Base-by-base conservation (phyloP, 2,888 invertebrate genomes). In the Parascotia fuliginaria region DNA sequence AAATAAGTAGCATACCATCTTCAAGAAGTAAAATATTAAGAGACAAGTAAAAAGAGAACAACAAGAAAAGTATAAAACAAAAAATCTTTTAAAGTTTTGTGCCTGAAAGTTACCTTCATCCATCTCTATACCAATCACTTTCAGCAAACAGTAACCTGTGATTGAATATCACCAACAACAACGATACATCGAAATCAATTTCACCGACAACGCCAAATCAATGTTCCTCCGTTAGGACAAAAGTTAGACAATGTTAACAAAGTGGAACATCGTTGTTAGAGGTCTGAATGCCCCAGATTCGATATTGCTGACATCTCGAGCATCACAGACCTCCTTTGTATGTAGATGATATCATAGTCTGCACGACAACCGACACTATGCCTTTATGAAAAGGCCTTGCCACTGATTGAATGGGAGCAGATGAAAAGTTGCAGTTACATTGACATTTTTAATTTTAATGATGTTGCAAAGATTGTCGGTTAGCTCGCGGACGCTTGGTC, bases 201-300 rank as follows among this genome's bases (percentile, higher is more conserved):
- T 65, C 41, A 28, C 41, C 48, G 24, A 54, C 67, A 52, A 52
- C 45, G 67, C 63, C 59, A 60, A 64, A 67, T 68, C 49, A 45
- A 63, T 53, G 55, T 71, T 58, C 37, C 42, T 33, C 42, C 44
- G 53, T 56, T 59, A 65, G 55, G 65, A 68, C 65, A 62, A 67
- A 74, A 77, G 72, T 76, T 74, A 55, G 65, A 54, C 47, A 56
- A 54, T 51, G 56, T 40, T 54, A 62, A 60, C 54, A 58, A 54
- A 64, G 39, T 69, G 48, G 31, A 43, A 55, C 62, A 64, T 62
- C 48, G 53, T 57, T 59, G 47, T 52, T 42, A 50, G 52, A 66
- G 44, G 50, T 63, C 54, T 60, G 68, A 64, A 66, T 68, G 54
- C 40, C 19, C 60, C 24, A 53, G 52, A 60, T 57, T 56, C 50